Evolutionary conservation across 2,888 invertebrate genomes (phyloP).

Genomic region (Mythimna albipuncta): DNA sequence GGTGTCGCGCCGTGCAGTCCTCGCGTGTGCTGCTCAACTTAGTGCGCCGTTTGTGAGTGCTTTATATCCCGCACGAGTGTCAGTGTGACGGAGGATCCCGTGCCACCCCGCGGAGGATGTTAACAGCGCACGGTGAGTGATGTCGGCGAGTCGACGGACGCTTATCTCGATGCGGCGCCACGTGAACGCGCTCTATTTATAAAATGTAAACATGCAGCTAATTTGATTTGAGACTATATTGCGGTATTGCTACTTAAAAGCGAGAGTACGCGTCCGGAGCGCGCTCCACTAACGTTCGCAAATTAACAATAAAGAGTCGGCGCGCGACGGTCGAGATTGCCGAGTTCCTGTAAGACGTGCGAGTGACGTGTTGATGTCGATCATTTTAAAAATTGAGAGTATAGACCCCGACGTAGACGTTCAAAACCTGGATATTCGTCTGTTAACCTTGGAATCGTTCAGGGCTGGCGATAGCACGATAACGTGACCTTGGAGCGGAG

Average conservation of each 20-base stretch:
- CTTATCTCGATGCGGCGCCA: slow-evolving; percentile 85
- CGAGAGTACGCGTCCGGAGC: slow-evolving; percentile 80
- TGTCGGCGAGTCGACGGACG: slow-evolving; percentile 75
- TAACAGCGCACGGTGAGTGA: slow-evolving; percentile 90
- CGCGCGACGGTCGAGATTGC: slow-evolving; percentile 85
- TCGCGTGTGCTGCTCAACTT: slow-evolving; percentile 89
- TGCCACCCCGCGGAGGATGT: slow-evolving; percentile 88
- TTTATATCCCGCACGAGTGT: slow-evolving; percentile 88
- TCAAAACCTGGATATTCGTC: slow-evolving; percentile 69
- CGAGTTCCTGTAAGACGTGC: slow-evolving; percentile 87
- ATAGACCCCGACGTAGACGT: slow-evolving; percentile 57
- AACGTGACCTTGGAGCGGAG: slow-evolving; percentile 88
- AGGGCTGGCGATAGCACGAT: slow-evolving; percentile 89
- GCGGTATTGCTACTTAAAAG: slow-evolving; percentile 79
- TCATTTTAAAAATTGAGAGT: slow-evolving; percentile 64
- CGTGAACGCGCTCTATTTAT: slow-evolving; percentile 89
- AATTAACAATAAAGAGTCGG: slow-evolving; percentile 85
- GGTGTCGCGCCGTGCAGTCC: slow-evolving; percentile 90
- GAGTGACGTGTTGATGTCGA: slow-evolving; percentile 74
- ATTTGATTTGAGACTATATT: slow-evolving; percentile 84
- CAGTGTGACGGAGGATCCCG: slow-evolving; percentile 87
- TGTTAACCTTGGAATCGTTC: slow-evolving; percentile 82
- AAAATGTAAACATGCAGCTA: slow-evolving; percentile 89
- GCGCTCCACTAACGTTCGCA: slow-evolving; percentile 77
- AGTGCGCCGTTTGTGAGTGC: slow-evolving; percentile 91